Percentiles rank a stretch among this genome's conserved stretches.
Conservation (phyloP, 2,888 invertebrate species). For the Limnephilus rhombicus region DNA sequence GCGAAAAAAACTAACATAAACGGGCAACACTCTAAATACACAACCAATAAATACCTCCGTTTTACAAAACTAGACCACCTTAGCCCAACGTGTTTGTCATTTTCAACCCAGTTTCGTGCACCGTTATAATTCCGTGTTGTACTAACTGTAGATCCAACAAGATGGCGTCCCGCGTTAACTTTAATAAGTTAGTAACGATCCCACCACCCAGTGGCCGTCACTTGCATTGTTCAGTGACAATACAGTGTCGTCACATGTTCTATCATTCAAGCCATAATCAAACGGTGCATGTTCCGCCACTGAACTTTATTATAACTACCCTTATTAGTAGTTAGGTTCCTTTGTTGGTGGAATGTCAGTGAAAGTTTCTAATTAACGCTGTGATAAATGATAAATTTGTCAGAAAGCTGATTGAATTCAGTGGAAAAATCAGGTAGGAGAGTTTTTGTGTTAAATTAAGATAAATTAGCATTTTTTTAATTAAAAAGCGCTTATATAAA, state of each 20-base stretch:
- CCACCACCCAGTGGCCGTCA: not conserved
- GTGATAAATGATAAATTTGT: not conserved
- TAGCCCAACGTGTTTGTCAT: not conserved
- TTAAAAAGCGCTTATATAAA: too few relatives aligned
- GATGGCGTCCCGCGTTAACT: constrained; percentile 4
- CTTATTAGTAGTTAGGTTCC: not conserved
- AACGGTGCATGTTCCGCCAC: constrained; percentile 16
- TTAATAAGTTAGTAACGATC: constrained; percentile 45
- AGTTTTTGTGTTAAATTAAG: not conserved
- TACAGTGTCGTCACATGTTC: not conserved
- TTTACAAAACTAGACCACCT: constrained; percentile 14
- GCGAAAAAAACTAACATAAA: not conserved
- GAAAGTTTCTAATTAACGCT: not conserved
- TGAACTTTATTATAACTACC: not conserved
- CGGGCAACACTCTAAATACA: not conserved
- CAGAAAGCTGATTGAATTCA: not conserved
- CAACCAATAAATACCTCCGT: not conserved
- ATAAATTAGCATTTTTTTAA: too few relatives aligned
- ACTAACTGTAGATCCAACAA: constrained; percentile 17
- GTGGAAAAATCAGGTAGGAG: not conserved
- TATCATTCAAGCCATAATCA: constrained; percentile 14
- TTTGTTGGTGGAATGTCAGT: not conserved
- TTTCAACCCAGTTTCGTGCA: constrained; percentile 32
- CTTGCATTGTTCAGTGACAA: constrained; percentile 14
- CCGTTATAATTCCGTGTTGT: constrained; percentile 35